Evolutionary conservation across 2,888 invertebrate genomes (phyloP), one percentile per base, ranked within the genome.

Genomic region (Iselma pallidipennis): DNA sequence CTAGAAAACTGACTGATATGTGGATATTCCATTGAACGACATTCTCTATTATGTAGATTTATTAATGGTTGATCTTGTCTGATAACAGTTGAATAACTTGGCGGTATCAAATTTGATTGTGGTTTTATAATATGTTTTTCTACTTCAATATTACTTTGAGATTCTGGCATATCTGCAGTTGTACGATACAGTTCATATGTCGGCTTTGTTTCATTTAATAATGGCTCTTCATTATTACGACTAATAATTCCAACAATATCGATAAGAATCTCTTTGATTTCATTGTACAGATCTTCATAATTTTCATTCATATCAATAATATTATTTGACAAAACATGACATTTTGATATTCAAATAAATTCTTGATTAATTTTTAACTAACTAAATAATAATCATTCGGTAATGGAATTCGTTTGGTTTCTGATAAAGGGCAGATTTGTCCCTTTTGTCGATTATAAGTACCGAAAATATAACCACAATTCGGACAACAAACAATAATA

Each of bases 391-490:
- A n/a, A n/a, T n/a, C n/a, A n/a, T 45, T 9, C 2, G 45, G 45
- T 10, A 45, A 21, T 1, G 6, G 33, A 19, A 29, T 12, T 53
- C 53, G 52, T 37, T 54, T 49, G 2, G 29, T 16, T 5, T 57
- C 56, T 9, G 45, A 53, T 16, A 49, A 19, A 4, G 50, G 50
- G 3, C 7, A n/a, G 4, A 29, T 25, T 57, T 64, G 42, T 25
- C 60, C 60, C 14, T 56, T 75, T 63, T 74, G 71, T 52, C 76
- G 67, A 57, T 78, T 74, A 59, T 78, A 82, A 16, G 78, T 76
- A 10, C 85, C 85, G 48, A 85, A 74, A 66, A 75, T 83, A 5
- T 77, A 67, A 14, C 82, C 80, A 67, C 85, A 85, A 21, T 78
- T 71, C 28, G 82, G 83, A 66, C 85, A 85, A 65, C 82, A 84